Evolutionary conservation across 2,113 vertebrate genomes (phyloP), one percentile per base, ranked within the genome.

Genomic region (Microcebus jonahi): DNA sequence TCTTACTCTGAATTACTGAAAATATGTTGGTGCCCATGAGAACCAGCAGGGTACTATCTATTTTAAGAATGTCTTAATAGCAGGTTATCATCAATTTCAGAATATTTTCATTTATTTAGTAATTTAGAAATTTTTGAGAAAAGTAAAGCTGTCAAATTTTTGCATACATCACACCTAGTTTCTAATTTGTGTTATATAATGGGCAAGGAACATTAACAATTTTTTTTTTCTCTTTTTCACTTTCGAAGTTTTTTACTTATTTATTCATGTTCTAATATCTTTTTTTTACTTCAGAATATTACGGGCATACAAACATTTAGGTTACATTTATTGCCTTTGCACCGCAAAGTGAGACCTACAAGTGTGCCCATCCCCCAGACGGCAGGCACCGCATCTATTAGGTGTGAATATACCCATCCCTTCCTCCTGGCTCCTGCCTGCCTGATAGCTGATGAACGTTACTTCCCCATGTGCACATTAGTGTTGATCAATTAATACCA

Each of bases 61-160:
- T 94, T 97, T 94, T 90, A 90, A 90, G 76, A 18, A 57, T 75
- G 21, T 29, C 42, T 94, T 95, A 94, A 97, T 83, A 91, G 59
- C 2, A 59, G 59, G 31, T 90, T 81, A 80, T 96, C 42, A 67
- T 73, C 75, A 88, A 53, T 50, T 88, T 85, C 68, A 85, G 14
- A 21, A 42, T 75, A 89, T 85, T 88, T 93, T 90, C 5, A 53
- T 82, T 96, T 20, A 86, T 82, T 94, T 83, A 89, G 25, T 63
- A 80, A 83, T 90, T 92, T 81, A 71, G 59, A 77, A 53, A 25
- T 76, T 93, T 95, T 90, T 79, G 15, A 73, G 36, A 91, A 88
- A 3, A 84, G 50, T 93, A 50, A 45, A 73, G 0, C 57, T 39
- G 21, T 92, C 31, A n/a, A 91, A 71, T 39, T 80, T 36, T 73